Conservation (phyloP, 2,113 vertebrate species). For the Nothoprocta pentlandii region DNA sequence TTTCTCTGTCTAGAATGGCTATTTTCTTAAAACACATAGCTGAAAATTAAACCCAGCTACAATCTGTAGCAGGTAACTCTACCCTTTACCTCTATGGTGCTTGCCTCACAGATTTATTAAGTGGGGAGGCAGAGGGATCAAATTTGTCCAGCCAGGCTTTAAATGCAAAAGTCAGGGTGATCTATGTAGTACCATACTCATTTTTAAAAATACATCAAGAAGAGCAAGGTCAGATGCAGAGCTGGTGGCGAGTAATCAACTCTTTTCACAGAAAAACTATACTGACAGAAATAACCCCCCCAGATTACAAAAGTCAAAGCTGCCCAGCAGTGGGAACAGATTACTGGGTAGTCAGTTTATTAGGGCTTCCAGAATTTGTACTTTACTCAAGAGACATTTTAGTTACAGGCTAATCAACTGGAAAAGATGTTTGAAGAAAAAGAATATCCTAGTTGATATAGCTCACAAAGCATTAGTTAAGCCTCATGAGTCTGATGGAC, state of each 20-base stretch:
- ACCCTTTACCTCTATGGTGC: background rate
- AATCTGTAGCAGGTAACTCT: background rate
- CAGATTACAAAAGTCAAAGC: background rate
- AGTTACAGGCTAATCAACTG: constrained; percentile 74
- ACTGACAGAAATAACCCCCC: background rate
- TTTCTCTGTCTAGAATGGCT: background rate
- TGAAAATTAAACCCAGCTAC: background rate
- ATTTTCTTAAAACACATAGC: background rate
- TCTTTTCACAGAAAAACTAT: background rate
- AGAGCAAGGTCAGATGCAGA: background rate
- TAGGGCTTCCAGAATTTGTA: constrained; percentile 46
- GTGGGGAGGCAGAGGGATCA: background rate
- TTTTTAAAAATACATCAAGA: background rate
- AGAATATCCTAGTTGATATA: constrained; percentile 68
- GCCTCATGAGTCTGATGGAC: constrained; percentile 70
- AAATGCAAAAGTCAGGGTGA: background rate
- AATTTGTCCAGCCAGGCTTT: background rate
- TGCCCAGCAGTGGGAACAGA: background rate
- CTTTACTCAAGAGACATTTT: constrained; percentile 64
- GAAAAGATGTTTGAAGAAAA: constrained; percentile 72
- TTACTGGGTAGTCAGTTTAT: constrained; percentile 48
- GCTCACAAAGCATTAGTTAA: constrained; percentile 74
- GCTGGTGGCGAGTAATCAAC: constrained; percentile 5
- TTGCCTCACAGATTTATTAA: background rate
- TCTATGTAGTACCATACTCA: background rate